Conservation (phyloP, 2,797 vertebrate genomes). For the Malurus splendens region DNA sequence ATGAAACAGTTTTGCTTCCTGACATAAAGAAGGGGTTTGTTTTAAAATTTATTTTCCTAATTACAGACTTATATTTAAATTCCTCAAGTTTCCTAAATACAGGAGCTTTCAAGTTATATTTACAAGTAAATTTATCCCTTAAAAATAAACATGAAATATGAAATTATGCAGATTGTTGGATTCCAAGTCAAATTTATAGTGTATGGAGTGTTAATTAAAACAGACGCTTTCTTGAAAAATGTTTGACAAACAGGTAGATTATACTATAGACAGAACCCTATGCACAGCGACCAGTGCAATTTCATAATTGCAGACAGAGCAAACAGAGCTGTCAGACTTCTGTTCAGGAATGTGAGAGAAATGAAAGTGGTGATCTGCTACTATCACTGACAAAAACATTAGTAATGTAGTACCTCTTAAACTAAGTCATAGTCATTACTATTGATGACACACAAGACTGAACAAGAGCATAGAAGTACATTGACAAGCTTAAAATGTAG, state of each 20-base stretch:
- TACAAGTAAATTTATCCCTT: background rate
- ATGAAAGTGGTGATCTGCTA: background rate
- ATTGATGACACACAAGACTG: background rate
- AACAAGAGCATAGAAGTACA: rapidly evolving
- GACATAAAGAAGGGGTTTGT: background rate
- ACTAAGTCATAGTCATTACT: background rate
- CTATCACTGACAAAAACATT: background rate
- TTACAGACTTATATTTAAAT: background rate
- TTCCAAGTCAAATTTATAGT: background rate
- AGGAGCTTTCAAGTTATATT: background rate
- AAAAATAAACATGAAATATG: background rate
- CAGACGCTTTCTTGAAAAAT: background rate
- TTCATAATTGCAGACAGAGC: background rate
- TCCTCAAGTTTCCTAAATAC: background rate
- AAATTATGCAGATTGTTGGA: background rate
- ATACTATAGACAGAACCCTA: background rate
- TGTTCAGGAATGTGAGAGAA: background rate
- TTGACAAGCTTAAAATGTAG: background rate
- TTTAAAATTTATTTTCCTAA: background rate
- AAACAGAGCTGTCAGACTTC: background rate
- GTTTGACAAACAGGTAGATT: background rate
- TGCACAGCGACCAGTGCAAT: background rate
- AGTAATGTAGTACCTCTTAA: background rate
- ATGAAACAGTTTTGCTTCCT: background rate
- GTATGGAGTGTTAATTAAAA: background rate